Conservation (phyloP, 2,888 invertebrate species). For the Pyrochroa serraticornis region DNA sequence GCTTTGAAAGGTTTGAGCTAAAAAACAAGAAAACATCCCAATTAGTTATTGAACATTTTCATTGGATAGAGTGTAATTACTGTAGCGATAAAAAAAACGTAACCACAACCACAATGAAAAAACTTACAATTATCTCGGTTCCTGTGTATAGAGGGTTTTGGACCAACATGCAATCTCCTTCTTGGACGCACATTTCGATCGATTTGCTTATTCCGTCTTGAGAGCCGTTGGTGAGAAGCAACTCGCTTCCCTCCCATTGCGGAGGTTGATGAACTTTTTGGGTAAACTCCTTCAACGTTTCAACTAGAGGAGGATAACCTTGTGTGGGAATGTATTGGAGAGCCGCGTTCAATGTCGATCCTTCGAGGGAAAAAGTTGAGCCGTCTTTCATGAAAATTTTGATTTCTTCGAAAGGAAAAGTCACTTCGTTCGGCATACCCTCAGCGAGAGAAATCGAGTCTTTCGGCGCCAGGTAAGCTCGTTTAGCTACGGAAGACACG, state of each 20-base stretch:
- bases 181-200: constrained; percentile 72
- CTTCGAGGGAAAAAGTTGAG: constrained; percentile 61
- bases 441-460: constrained; percentile 69
- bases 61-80: too few species aligned
- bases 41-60: too few species aligned
- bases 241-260: constrained; percentile 64
- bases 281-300: constrained; percentile 69
- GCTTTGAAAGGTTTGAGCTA: constrained; percentile 73
- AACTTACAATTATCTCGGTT: constrained; percentile 68
- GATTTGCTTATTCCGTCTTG: constrained; percentile 80
- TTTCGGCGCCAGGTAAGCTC: constrained; percentile 59
- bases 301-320: constrained; percentile 67
- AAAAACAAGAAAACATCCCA: constrained; percentile 39
- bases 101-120: too few species aligned
- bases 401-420: constrained; percentile 73
- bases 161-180: constrained; percentile 73
- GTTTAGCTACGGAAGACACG: constrained; percentile 57
- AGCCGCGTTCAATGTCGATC: constrained; percentile 66
- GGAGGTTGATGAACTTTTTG: constrained; percentile 70
- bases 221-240: constrained; percentile 75
- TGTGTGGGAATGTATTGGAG: constrained; percentile 79
- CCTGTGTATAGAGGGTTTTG: constrained; percentile 77
- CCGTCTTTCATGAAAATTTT: constrained; percentile 65
- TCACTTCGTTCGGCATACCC: constrained; percentile 75
- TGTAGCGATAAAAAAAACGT: too few species aligned